These are phyloP conservation scores for Syrmaticus mikado DNA, from an alignment of 2,113 vertebrate genomes.

Conservation along the genomic window DNA sequence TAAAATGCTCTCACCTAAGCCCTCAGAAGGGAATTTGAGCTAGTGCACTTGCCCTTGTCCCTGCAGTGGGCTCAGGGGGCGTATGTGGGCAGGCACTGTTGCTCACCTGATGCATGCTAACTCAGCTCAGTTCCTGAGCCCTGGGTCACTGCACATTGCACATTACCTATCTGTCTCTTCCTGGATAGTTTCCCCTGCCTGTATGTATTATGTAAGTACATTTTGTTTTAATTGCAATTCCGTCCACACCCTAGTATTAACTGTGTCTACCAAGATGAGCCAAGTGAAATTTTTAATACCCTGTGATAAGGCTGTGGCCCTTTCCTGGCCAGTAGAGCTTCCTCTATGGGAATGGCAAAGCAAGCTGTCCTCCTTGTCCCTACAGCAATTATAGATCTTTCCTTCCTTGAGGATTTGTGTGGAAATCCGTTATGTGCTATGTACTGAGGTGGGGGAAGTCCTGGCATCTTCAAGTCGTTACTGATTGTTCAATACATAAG, in stretches of 20 bases:
- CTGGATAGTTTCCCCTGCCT: not conserved
- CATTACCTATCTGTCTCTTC: not conserved
- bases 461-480: not conserved
- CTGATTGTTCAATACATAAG: not conserved
- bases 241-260: not conserved
- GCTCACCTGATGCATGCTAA: not conserved
- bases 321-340: not conserved
- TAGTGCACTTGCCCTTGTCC: not conserved
- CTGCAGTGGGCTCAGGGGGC: not conserved
- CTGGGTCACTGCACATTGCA: not conserved
- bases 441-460: not conserved
- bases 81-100: not conserved
- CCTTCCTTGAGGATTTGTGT: not conserved
- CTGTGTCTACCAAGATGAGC: not conserved
- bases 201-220: not conserved
- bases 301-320: not conserved
- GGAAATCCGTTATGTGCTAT: not conserved
- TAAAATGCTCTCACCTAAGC: not conserved
- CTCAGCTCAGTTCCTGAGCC: not conserved
- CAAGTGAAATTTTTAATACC: not conserved
- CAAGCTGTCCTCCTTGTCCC: not conserved
- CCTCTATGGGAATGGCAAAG: not conserved
- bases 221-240: not conserved
- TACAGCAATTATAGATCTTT: not conserved
- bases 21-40: not conserved